These are phyloP conservation scores for Tachystola acroxantha DNA, from an alignment of 2,888 invertebrate genomes.

Conservation along the genomic window DNA sequence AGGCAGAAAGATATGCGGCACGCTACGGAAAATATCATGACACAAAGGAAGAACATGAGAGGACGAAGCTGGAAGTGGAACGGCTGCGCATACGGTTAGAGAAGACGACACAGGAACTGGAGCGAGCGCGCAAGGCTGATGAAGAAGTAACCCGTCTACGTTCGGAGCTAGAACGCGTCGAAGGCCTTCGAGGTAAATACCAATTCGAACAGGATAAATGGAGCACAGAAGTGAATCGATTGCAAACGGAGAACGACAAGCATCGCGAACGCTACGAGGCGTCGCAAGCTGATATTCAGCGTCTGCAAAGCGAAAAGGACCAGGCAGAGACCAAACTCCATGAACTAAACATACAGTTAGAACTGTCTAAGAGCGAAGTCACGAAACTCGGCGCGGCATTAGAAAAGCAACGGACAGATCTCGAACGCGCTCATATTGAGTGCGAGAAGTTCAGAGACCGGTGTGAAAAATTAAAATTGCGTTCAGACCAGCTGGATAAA, in stretches of 20 bases:
- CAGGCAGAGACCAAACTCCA: slow-evolving; percentile 85
- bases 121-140: slow-evolving; percentile 84
- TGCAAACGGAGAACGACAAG: slow-evolving; percentile 85
- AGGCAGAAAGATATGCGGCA: slow-evolving; percentile 84
- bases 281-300: slow-evolving; percentile 85
- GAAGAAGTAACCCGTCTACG: slow-evolving; percentile 82
- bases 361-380: slow-evolving; percentile 87
- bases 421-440: slow-evolving; percentile 92
- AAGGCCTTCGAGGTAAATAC: slow-evolving; percentile 82
- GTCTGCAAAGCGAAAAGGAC: slow-evolving; percentile 79
- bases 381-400: slow-evolving; percentile 85
- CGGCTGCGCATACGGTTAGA: slow-evolving; percentile 88
- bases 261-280: slow-evolving; percentile 87
- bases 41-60: slow-evolving; percentile 86
- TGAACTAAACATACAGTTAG: slow-evolving; percentile 88
- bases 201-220: slow-evolving; percentile 77
- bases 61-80: slow-evolving; percentile 89
- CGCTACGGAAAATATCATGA: slow-evolving; percentile 88
- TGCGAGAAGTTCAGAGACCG: slow-evolving; percentile 92
- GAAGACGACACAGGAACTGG: slow-evolving; percentile 88
- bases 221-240: slow-evolving; percentile 83
- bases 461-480: slow-evolving; percentile 88
- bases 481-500: slow-evolving; percentile 83
- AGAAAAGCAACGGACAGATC: slow-evolving; percentile 88
- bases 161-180: slow-evolving; percentile 85